These are phyloP conservation scores for Chaetorhynchus papuensis DNA, from an alignment of 2,113 vertebrate species.

Conservation along the genomic window DNA sequence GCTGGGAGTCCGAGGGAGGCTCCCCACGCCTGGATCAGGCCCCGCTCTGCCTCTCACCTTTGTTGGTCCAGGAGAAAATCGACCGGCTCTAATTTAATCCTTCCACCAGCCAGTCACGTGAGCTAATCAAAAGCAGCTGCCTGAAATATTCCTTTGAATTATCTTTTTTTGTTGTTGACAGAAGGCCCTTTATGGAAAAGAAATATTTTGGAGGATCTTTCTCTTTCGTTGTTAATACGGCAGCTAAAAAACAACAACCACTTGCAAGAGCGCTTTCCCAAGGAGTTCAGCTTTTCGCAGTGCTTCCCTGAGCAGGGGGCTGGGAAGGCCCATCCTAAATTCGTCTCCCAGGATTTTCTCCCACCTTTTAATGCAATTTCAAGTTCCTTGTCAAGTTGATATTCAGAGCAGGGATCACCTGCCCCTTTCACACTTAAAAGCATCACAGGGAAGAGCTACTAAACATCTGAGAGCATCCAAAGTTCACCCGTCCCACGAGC, in stretches of 20 bases:
- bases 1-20: not conserved
- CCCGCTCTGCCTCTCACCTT: not conserved
- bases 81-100: constrained; percentile 22
- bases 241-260: not conserved
- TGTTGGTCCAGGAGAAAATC: not conserved
- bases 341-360: not conserved
- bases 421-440: not conserved
- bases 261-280: not conserved
- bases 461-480: not conserved
- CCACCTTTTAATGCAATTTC: not conserved
- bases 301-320: not conserved
- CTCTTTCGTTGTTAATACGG: not conserved
- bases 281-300: not conserved
- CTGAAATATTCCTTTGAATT: not conserved
- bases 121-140: constrained; percentile 12
- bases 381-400: not conserved
- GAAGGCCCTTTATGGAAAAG: not conserved
- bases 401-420: not conserved
- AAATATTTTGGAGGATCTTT: not conserved
- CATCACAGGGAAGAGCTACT: not conserved
- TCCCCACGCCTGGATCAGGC: not conserved
- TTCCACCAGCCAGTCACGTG: constrained; percentile 12
- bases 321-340: not conserved
- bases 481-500: not conserved
- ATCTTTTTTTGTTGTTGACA: not conserved